Evolutionary conservation across 2,113 vertebrate genomes (phyloP), one percentile per base, ranked within the genome.

Genomic region (Neopipo cinnamomea): DNA sequence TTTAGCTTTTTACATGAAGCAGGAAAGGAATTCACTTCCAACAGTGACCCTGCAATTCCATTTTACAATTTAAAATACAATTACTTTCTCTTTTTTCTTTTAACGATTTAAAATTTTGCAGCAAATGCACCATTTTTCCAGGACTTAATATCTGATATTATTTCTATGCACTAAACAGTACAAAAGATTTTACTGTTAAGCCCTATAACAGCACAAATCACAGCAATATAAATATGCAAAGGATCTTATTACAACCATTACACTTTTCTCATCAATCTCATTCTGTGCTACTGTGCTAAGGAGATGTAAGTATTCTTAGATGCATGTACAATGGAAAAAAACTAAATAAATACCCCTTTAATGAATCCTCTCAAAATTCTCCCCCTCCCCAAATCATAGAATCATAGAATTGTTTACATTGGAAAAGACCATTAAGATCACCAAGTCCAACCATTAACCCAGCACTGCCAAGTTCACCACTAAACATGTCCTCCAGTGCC

Each of bases 141-240:
- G 44, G 56, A 55, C 37, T 68, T 68, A 66, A 39, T 70, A 68
- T 56, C 23, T 14, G 3, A 6, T 61, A 62, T 28, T 75, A 85
- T 83, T 96, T 85, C 53, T 67, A 46, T 55, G 89, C 39, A 76
- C 49, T 65, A 84, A 91, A 82, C 53, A 85, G 66, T n/a, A 81
- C 9, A 18, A 41, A 62, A 83, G 31, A 92, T 67, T 83, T 75
- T 58, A 70, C 25, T 75, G 52, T 47, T 80, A 73, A 92, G 56
- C 5, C 24, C 67, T 70, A 28, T 61, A 91, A 73, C 12, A 66
- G 39, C n/a, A 81, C 63, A 93, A 74, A 88, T 52, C 44, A 83
- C 18, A n/a, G 73, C 59, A 84, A 49, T 67, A 42, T 44, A 94
- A 96, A 86, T 35, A 91, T 11, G 35, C 52, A 83, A 55, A 81